Base-by-base conservation (phyloP, 1,140 invertebrate genomes). In the Notospermus geniculatus region DNA sequence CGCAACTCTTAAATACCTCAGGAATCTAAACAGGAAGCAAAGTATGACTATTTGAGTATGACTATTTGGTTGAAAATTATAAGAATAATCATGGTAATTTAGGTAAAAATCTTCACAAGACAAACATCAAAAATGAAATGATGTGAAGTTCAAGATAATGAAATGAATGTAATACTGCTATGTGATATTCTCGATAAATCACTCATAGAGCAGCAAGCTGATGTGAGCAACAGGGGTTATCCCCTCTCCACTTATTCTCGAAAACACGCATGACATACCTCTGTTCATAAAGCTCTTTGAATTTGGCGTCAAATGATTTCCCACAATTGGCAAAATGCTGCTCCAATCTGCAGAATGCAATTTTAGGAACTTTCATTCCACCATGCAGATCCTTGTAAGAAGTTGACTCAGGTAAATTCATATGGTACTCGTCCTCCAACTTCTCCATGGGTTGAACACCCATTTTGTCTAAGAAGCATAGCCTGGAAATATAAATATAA, bases 1-100 rank as follows among this genome's bases (percentile, higher is more conserved):
- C 11, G 39, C 11, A 13, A 43, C 19, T 43, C 39, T 11, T 19
- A 43, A 43, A 43, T 13, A 43, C 11, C 39, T 11, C 11, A 43
- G 39, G 19, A 43, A 43, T 43, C 39, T 43, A 43, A 43, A 43
- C n/a, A n/a, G n/a, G n/a, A n/a, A n/a, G n/a, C n/a, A n/a, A n/a
- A n/a, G n/a, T n/a, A n/a, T n/a, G n/a, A n/a, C n/a, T n/a, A n/a
- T n/a, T n/a, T n/a, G n/a, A n/a, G n/a, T n/a, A n/a, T n/a, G n/a
- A n/a, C n/a, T n/a, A n/a, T n/a, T n/a, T n/a, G n/a, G n/a, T n/a
- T n/a, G n/a, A n/a, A 43, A 43, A 43, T 43, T 43, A 43, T 43
- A 43, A 43, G 39, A 43, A 43, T n/a, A n/a, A 43, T 43, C 11
- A 43, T 19, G 11, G 19, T 43, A 19, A 13, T 43, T 43, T 19